A percentile compares a stretch with the other conserved stretches of the same genome.
These are phyloP conservation scores for Lissocephala sabroskyi DNA, from an alignment of 2,888 invertebrate genomes.

Conservation along the genomic window DNA sequence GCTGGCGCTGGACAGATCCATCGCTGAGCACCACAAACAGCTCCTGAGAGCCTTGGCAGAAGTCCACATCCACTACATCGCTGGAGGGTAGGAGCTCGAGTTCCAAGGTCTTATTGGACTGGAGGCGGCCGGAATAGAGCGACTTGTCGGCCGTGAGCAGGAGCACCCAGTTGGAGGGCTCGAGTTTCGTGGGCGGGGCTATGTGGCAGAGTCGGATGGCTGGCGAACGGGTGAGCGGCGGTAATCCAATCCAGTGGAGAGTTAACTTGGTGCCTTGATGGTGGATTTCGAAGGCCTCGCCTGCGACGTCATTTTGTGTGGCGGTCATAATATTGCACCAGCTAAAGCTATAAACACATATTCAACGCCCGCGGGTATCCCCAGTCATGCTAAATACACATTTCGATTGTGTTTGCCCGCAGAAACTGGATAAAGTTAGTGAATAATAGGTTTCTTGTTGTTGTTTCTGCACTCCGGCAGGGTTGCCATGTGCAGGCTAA, in stretches of 20 bases:
- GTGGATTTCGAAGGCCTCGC: slow-evolving; percentile 47
- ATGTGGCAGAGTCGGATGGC: slow-evolving; percentile 44
- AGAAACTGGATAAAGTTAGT: neutral
- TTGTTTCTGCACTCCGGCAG: too few relatives aligned
- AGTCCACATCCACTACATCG: slow-evolving; percentile 57
- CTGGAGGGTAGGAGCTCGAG: slow-evolving; percentile 41
- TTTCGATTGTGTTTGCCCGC: slow-evolving; percentile 5
- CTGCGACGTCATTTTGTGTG: slow-evolving; percentile 19
- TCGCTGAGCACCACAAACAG: slow-evolving; percentile 47
- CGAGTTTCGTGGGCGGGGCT: neutral
- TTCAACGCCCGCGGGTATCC: slow-evolving; percentile 13
- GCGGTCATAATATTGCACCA: slow-evolving; percentile 24
- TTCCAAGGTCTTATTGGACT: slow-evolving; percentile 19
- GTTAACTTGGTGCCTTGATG: slow-evolving; percentile 36
- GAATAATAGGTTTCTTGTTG: too few relatives aligned
- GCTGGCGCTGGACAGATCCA: slow-evolving; percentile 35
- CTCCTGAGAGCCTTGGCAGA: slow-evolving; percentile 40
- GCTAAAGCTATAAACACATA: slow-evolving; percentile 29
- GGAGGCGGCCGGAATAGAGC: slow-evolving; percentile 34
- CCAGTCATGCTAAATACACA: slow-evolving; percentile 17
- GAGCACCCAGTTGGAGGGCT: slow-evolving; percentile 27
- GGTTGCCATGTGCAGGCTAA: too few relatives aligned
- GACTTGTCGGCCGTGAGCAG: slow-evolving; percentile 49
- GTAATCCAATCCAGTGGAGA: slow-evolving; percentile 48
- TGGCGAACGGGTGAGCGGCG: slow-evolving; percentile 44